Conservation (phyloP, 2,113 vertebrate genomes). For the Petrocephalus zakoni region DNA sequence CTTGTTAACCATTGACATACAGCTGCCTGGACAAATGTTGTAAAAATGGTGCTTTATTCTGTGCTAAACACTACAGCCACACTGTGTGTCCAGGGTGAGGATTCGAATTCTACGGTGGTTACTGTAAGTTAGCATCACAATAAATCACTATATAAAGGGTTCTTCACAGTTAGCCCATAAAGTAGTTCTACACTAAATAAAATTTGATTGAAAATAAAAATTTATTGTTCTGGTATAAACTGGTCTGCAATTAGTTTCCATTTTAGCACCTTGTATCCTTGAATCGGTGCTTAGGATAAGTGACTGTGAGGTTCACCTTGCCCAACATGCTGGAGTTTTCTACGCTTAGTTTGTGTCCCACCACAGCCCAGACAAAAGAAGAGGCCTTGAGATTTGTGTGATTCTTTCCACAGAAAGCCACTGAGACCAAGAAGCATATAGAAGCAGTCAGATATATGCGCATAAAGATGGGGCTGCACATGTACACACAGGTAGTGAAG, state of each 20-base stretch:
- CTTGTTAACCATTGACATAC: neutral
- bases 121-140: neutral
- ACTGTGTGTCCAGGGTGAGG: neutral
- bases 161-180: neutral
- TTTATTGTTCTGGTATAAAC: neutral
- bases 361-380: neutral
- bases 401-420: neutral
- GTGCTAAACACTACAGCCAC: neutral
- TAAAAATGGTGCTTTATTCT: neutral
- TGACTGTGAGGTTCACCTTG: neutral
- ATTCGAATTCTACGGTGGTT: neutral
- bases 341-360: neutral
- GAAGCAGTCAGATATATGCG: too few relatives aligned
- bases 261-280: neutral
- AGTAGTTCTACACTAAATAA: neutral
- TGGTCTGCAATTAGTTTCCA: neutral
- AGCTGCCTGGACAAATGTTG: neutral
- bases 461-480: neutral
- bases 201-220: neutral
- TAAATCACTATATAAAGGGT: neutral
- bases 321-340: neutral
- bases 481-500: neutral
- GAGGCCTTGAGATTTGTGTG: neutral
- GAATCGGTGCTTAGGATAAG: neutral
- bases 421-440: neutral